Evolutionary conservation across 2,797 vertebrate species (phyloP).

Genomic region (Neoniphon sammara): DNA sequence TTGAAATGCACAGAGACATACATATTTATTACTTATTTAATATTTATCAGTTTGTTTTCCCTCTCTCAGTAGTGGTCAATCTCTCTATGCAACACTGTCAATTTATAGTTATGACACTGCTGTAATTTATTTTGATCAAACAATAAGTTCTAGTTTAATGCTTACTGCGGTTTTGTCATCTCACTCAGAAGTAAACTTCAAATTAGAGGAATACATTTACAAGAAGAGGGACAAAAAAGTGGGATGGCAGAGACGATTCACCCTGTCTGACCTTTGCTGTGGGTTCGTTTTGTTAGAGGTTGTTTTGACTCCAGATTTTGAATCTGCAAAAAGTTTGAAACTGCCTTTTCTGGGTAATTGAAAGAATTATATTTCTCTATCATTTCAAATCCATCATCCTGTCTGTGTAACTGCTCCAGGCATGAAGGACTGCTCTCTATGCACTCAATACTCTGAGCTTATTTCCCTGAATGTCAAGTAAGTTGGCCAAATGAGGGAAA

Average conservation of each 20-base stretch:
- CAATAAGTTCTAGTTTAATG: slow-evolving; percentile 23
- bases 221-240: background rate
- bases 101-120: slow-evolving; percentile 40
- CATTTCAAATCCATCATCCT: slow-evolving; percentile 59
- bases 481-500: slow-evolving; percentile 71
- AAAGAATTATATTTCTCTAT: slow-evolving; percentile 46
- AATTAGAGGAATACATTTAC: slow-evolving; percentile 12
- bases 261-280: background rate
- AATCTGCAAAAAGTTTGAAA: slow-evolving; percentile 42
- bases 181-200: slow-evolving; percentile 2
- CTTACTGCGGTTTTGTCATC: background rate
- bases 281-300: background rate
- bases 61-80: slow-evolving; percentile 53
- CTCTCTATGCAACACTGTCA: slow-evolving; percentile 73
- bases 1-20: slow-evolving; percentile 29
- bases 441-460: slow-evolving; percentile 85
- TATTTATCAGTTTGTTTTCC: slow-evolving; percentile 65
- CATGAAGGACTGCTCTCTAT: slow-evolving; percentile 81
- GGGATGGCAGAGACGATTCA: background rate
- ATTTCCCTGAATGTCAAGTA: slow-evolving; percentile 88
- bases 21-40: slow-evolving; percentile 72
- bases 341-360: slow-evolving; percentile 49
- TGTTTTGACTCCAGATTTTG: slow-evolving; percentile 37
- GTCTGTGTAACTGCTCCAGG: slow-evolving; percentile 50
- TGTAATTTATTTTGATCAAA: slow-evolving; percentile 37